Conservation (phyloP, 2,888 invertebrate genomes). For the Torymus auratus region DNA sequence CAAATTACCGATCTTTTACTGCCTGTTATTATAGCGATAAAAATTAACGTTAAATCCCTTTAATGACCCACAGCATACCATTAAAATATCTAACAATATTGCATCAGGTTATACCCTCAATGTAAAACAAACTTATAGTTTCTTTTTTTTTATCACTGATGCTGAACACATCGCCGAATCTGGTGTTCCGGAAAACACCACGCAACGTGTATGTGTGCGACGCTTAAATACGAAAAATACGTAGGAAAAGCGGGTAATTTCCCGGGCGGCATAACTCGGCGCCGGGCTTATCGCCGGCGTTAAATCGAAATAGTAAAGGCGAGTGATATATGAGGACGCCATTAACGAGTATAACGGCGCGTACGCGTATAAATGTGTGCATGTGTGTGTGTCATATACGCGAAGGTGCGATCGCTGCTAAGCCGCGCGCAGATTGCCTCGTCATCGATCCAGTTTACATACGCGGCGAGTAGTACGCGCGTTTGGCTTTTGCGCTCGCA, state of each 20-base stretch:
- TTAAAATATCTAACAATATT: too few species aligned
- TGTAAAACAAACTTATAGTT: too few species aligned
- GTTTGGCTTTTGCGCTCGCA: background rate
- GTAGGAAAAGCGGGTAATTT: conserved; percentile 20
- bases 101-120: too few species aligned
- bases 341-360: conserved; percentile 50
- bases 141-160: too few species aligned
- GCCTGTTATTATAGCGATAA: background rate
- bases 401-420: too few species aligned
- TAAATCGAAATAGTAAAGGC: conserved; percentile 51
- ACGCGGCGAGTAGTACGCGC: background rate
- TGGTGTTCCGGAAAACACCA: too few species aligned
- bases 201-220: too few species aligned
- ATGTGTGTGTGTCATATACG: conserved; percentile 31
- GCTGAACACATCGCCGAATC: too few species aligned
- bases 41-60: background rate
- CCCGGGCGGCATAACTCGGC: background rate
- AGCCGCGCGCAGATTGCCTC: conserved; percentile 66
- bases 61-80: background rate
- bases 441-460: conserved; percentile 67
- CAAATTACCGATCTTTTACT: background rate
- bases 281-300: conserved; percentile 47
- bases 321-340: conserved; percentile 49
- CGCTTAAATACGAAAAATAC: background rate
- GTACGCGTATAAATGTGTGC: background rate